Conservation (phyloP, 2,888 invertebrate species). For the Nudaria mundana region DNA sequence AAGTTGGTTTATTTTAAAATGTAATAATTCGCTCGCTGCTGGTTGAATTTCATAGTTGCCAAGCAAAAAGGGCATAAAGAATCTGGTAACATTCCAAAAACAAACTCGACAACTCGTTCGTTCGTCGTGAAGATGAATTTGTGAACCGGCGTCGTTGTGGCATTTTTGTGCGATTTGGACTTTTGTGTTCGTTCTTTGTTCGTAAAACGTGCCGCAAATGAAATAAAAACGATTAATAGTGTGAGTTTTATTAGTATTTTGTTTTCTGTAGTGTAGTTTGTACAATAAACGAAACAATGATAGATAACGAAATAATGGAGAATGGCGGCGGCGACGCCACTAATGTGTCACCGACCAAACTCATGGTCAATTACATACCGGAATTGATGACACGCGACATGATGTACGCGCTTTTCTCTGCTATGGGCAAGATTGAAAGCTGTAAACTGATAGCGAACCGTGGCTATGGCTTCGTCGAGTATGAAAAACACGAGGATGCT, state of each 20-base stretch:
- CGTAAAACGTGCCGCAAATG: constrained; percentile 69
- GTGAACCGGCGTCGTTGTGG: constrained; percentile 78
- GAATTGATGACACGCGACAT: constrained; percentile 79
- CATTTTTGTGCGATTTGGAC: constrained; percentile 67
- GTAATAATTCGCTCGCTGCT: constrained; percentile 23
- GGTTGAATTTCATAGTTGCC: constrained; percentile 26
- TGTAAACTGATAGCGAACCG: constrained; percentile 77
- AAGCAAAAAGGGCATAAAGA: constrained; percentile 43
- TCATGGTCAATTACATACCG: constrained; percentile 81
- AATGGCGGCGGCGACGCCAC: constrained; percentile 80
- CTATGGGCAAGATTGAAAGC: constrained; percentile 78
- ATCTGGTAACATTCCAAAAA: constrained; percentile 77
- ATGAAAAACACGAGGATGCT: constrained; percentile 77
- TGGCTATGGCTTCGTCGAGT: constrained; percentile 78
- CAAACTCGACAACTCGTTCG: no score
- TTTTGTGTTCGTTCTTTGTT: constrained; percentile 77
- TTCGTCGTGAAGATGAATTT: constrained; percentile 72
- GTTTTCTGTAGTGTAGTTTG: constrained; percentile 74
- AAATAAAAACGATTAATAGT: constrained; percentile 62
- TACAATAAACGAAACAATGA: constrained; percentile 64
- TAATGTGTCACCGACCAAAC: constrained; percentile 81
- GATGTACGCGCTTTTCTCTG: constrained; percentile 79
- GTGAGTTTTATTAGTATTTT: constrained; percentile 70
- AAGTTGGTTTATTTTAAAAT: constrained; percentile 30
- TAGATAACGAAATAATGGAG: constrained; percentile 77